Evolutionary conservation across 2,888 invertebrate species (phyloP).

Genomic region (Oligia latruncula): DNA sequence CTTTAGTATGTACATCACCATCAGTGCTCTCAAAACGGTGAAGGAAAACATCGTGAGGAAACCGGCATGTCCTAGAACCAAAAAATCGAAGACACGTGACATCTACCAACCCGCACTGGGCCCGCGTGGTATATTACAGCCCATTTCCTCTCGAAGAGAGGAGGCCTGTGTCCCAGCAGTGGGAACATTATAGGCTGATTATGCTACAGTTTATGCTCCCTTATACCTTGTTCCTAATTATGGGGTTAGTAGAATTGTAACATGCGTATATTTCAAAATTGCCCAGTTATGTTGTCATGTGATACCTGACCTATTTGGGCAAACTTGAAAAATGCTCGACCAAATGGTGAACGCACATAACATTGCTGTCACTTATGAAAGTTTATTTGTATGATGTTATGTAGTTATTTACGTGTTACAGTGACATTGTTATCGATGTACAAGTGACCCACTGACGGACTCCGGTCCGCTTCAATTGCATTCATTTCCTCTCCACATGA

Average conservation of each 20-base stretch:
- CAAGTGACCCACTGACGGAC: slow-evolving; percentile 50
- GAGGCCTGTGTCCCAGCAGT: neutral
- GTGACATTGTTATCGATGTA: slow-evolving; percentile 53
- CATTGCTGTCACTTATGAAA: neutral
- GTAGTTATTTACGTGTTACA: slow-evolving; percentile 5
- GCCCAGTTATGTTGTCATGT: neutral
- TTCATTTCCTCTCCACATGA: slow-evolving; percentile 37
- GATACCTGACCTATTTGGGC: neutral
- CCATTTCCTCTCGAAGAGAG: neutral
- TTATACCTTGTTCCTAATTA: neutral
- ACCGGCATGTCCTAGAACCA: neutral
- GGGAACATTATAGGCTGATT: neutral
- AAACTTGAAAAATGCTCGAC: neutral
- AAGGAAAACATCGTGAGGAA: neutral
- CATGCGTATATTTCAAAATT: neutral
- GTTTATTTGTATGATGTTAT: slow-evolving; percentile 8
- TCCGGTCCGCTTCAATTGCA: slow-evolving; percentile 42
- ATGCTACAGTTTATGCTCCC: neutral
- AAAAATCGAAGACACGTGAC: no score
- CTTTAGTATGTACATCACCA: no score
- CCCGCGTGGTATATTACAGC: neutral
- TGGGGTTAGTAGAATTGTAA: neutral
- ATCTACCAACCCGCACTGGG: no score
- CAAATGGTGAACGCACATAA: neutral
- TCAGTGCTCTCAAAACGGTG: no score